Percentiles rank a stretch among this genome's conserved stretches.
Conservation (phyloP, 2,888 invertebrate genomes). For the Melanargia galathea region DNA sequence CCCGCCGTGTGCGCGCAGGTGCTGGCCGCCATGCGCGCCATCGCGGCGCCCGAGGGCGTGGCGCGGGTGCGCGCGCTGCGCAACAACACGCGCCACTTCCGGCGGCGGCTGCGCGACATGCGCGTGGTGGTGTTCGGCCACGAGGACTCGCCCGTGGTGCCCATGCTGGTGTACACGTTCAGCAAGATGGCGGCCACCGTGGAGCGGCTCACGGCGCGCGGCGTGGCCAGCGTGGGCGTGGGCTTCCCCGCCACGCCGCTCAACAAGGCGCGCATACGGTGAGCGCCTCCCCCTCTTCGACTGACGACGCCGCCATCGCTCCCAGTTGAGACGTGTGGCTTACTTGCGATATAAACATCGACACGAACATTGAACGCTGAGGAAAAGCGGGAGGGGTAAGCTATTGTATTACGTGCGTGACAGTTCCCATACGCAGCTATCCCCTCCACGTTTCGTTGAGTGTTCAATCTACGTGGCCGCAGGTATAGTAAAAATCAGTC, state of each 20-base stretch:
- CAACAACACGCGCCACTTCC: slow-evolving; percentile 85
- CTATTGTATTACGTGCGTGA: too few species aligned
- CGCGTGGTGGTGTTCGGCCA: slow-evolving; percentile 97
- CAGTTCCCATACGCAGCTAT: too few species aligned
- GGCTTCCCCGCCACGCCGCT: slow-evolving; percentile 99
- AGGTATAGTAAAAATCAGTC: too few species aligned
- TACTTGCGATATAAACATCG: too few species aligned
- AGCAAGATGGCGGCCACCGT: slow-evolving; percentile 97
- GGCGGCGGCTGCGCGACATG: slow-evolving; percentile 86
- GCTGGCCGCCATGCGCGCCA: slow-evolving; percentile 92
- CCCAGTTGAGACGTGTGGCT: too few species aligned
- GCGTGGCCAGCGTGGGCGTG: slow-evolving; percentile 96
- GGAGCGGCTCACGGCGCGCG: slow-evolving; percentile 89
- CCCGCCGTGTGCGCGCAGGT: slow-evolving; percentile 95
- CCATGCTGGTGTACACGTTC: slow-evolving; percentile 96
- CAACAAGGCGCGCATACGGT: slow-evolving; percentile 93
- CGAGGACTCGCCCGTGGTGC: slow-evolving; percentile 97
- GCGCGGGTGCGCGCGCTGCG: slow-evolving; percentile 87
- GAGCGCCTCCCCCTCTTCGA: neutral
- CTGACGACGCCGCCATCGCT: neutral
- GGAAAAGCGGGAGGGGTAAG: too few species aligned
- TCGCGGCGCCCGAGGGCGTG: slow-evolving; percentile 86
- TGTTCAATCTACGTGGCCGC: too few species aligned
- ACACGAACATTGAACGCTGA: too few species aligned
- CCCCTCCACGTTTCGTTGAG: too few species aligned